Evolutionary conservation across 2,113 vertebrate species (phyloP), one percentile per base, ranked within the genome.

Genomic region (Leiothrix lutea): DNA sequence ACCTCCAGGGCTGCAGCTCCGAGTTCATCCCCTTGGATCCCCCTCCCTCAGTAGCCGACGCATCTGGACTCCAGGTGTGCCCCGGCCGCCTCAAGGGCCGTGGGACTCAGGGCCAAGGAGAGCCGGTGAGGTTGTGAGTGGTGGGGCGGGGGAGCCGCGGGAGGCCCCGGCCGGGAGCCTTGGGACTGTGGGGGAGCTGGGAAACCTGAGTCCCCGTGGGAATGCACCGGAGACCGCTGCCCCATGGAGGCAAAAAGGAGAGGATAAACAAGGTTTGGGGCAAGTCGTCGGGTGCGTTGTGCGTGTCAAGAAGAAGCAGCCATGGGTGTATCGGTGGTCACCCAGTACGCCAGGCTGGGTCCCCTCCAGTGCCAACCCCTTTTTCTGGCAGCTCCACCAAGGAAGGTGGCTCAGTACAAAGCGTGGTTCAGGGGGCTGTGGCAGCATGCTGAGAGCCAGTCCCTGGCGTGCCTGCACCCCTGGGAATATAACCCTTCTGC

Each of bases 11-110:
- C 53, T 96, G 98, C 17, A 99, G 98, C 94, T 97, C 96, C 33
- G 98, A 98, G 94, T 98, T 99, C 94, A 94, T 99, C 54, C 98
- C 97, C 17, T 88, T 99, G 92, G 51, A 80, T 84, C 31, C 24
- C 26, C 16, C 4, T 19, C 25, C 24, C 75, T 90, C 53, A 62
- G 82, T 8, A 69, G 35, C 35, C 77, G 94, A 67, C 94, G 81
- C 54, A 97, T 97, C 80, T 97, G 98, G 65, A 62, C n/a, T 57
- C 93, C 11, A 95, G 95, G 5, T 91, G 90, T 7, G 1, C 14
- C 8, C 17, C 6, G 14, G 78, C n/a, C 3, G 6, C 40, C 79
- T 69, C 97, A 33, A 25, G 38, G 17, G 56, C 66, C 18, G 11
- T 20, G 24, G n/a, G 64, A 74, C 9, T 11, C 28, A 13, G 75